A percentile compares a stretch with the other conserved stretches of the same genome.
These are phyloP conservation scores for Amphiprion ocellaris DNA, from an alignment of 2,113 vertebrate genomes.

Conservation along the genomic window DNA sequence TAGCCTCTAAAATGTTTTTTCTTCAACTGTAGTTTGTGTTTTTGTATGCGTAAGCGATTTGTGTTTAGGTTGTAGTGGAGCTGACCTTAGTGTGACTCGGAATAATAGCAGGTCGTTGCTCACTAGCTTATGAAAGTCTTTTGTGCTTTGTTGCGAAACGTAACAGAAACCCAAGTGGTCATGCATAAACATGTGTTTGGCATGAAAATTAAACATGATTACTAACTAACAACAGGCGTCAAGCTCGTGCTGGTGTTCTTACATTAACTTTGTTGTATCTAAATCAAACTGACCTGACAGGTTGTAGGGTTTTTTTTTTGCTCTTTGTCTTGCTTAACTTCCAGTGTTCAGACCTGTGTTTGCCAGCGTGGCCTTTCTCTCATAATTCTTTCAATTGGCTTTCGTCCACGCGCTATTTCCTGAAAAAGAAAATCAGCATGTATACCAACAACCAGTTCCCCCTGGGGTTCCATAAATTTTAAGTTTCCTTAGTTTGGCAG, in stretches of 20 bases:
- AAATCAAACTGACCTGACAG: slow-evolving; percentile 43
- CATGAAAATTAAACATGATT: slow-evolving; percentile 54
- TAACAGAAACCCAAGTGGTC: slow-evolving; percentile 44
- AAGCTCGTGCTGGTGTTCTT: neutral
- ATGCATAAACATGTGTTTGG: slow-evolving; percentile 59
- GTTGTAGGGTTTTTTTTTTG: slow-evolving; percentile 20
- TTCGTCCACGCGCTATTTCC: slow-evolving; percentile 41
- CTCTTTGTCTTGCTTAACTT: slow-evolving; percentile 7
- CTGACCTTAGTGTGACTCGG: slow-evolving; percentile 32
- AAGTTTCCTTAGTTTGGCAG: slow-evolving; percentile 57
- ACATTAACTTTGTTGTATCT: slow-evolving; percentile 35
- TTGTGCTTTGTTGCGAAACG: slow-evolving; percentile 43
- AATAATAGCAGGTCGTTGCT: slow-evolving; percentile 23
- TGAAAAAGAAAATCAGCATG: slow-evolving; percentile 56
- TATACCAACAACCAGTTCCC: slow-evolving; percentile 55
- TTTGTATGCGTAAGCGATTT: neutral
- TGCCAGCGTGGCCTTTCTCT: slow-evolving; percentile 34
- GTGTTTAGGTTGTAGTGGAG: neutral
- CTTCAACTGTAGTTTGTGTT: too few species aligned
- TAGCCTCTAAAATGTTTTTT: too few species aligned
- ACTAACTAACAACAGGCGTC: slow-evolving; percentile 60
- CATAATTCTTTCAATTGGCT: slow-evolving; percentile 51
- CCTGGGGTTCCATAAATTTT: slow-evolving; percentile 49
- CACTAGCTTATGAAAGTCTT: slow-evolving; percentile 28
- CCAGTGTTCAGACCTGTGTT: slow-evolving; percentile 12